Base-by-base conservation (phyloP, 2,888 invertebrate species). In the Octodonta nipae region DNA sequence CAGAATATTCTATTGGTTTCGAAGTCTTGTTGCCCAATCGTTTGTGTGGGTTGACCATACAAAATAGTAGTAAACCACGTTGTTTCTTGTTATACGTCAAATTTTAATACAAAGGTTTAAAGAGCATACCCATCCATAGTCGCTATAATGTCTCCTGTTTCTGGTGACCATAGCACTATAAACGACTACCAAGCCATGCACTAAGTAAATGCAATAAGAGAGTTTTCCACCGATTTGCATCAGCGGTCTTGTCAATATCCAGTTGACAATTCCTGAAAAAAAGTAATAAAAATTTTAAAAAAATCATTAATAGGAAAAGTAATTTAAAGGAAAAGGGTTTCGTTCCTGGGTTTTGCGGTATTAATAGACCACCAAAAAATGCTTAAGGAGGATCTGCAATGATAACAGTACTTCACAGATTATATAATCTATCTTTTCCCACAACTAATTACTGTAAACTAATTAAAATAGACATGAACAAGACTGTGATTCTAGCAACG, bases 171-270 rank as follows among this genome's bases (percentile, higher is more conserved):
- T 11, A 3, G 40, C 8, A 27, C 27, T 29, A n/a, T 38, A 32
- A 1, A 33, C 15, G n/a, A 45, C 26, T 5, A 45, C 39, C 11
- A 36, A 13, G 12, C 37, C 40, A 36, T 49, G 49, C 8, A 41
- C 24, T 5, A 49, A 48, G 42, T 69, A 72, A 53, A 70, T 63
- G 7, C 67, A 66, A 39, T 67, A 73, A 0, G 69, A 68, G 4
- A 73, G 52, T 7, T 69, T 62, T 1, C 66, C 64, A 2, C 69
- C 60, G 5, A 70, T 52, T 50, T 68, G 67, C 63, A 71, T 70
- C 16, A 68, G 42, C 4, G 52, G 47, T 2, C 65, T 49, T 0
- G 66, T 66, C 1, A 71, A 52, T 37, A 71, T 63, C 64, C 66
- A 67, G 45, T 70, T 66, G 4, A 71, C 51, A 6, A 65, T 59